Evolutionary conservation across 2,113 vertebrate species (phyloP).

Genomic region (Barnardius zonarius): DNA sequence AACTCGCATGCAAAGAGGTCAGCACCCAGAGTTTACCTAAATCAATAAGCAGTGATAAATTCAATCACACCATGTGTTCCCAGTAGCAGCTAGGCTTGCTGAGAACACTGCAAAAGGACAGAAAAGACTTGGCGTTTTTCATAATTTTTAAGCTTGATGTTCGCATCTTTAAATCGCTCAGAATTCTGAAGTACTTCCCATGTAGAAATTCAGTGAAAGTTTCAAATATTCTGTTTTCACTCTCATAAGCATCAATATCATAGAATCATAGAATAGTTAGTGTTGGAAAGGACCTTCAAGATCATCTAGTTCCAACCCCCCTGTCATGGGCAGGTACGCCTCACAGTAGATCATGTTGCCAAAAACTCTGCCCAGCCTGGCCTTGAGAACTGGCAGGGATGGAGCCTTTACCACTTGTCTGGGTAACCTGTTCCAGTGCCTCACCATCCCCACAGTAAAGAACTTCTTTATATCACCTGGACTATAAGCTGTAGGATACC

Average conservation of each 20-base stretch:
- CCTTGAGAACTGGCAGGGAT: background rate
- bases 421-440: background rate
- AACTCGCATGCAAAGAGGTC: background rate
- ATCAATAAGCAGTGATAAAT: background rate
- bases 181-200: background rate
- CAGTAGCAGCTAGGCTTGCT: background rate
- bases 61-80: background rate
- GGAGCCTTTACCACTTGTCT: background rate
- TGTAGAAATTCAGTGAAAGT: background rate
- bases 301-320: background rate
- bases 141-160: background rate
- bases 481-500: background rate
- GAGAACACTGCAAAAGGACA: background rate
- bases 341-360: background rate
- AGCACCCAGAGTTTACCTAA: background rate
- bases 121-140: background rate
- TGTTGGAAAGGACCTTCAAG: background rate
- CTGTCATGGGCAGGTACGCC: background rate
- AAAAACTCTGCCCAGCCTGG: background rate
- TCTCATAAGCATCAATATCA: background rate
- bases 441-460: background rate
- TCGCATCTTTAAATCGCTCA: background rate
- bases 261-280: background rate
- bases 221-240: background rate
- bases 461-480: background rate